Conservation (phyloP, 2,888 invertebrate genomes). For the Bombylius discolor region DNA sequence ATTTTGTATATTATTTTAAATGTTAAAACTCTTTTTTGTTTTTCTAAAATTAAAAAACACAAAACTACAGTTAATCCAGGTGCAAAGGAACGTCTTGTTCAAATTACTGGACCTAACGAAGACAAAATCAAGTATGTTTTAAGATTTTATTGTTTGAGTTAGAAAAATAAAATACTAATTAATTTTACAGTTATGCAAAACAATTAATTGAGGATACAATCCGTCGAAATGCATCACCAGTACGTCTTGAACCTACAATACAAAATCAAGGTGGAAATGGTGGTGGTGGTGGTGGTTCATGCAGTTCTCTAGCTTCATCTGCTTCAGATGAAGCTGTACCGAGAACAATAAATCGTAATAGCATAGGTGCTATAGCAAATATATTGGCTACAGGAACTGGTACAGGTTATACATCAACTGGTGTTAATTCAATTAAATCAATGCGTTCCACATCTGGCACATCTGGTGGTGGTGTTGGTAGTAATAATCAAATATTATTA, state of each 20-base stretch:
- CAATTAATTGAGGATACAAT: constrained; percentile 91
- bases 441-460: constrained; percentile 4
- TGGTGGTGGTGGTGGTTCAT: constrained; percentile 51
- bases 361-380: constrained; percentile 15
- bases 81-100: constrained; percentile 87
- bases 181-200: constrained; percentile 65
- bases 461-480: neutral
- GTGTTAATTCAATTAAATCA: constrained; percentile 22
- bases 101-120: constrained; percentile 88
- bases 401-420: constrained; percentile 12
- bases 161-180: neutral
- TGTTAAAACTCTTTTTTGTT: too few relatives aligned
- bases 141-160: neutral
- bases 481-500: constrained; percentile 38
- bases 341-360: constrained; percentile 24
- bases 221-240: constrained; percentile 85
- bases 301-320: constrained; percentile 65
- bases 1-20: too few relatives aligned
- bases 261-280: constrained; percentile 30
- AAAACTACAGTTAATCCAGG: constrained; percentile 74
- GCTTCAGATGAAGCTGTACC: constrained; percentile 42
- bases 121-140: constrained; percentile 76
- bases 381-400: constrained; percentile 17
- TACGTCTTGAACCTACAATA: constrained; percentile 50
- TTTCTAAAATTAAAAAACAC: too few relatives aligned